Conservation (phyloP, 2,888 invertebrate species). For the Linnaemya tessellans region DNA sequence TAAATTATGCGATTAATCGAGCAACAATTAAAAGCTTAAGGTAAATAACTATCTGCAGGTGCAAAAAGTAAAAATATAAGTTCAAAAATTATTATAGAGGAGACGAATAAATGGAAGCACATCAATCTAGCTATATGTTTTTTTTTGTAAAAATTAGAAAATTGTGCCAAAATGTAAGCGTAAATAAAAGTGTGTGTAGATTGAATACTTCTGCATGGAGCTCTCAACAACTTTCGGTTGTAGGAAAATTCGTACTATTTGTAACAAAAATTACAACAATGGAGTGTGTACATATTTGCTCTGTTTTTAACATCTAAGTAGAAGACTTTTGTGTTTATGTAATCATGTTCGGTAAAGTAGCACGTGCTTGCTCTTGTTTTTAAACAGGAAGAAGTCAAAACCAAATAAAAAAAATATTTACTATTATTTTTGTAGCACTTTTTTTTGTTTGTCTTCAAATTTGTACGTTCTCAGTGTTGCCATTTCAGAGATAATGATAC, state of each 20-base stretch:
- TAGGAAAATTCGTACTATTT: slow-evolving; percentile 1
- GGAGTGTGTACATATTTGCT: neutral
- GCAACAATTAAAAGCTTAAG: too few species aligned
- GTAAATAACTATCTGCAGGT: too few species aligned
- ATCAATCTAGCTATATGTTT: neutral
- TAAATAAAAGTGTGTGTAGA: neutral
- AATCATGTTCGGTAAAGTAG: slow-evolving; percentile 63
- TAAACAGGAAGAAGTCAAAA: slow-evolving; percentile 21
- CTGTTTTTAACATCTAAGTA: slow-evolving; percentile 4
- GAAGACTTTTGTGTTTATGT: slow-evolving; percentile 53
- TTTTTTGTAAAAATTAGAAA: neutral
- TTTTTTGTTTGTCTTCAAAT: slow-evolving; percentile 15
- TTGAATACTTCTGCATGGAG: neutral
- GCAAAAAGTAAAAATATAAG: too few species aligned
- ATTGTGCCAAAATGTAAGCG: neutral
- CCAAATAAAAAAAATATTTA: slow-evolving; percentile 8
- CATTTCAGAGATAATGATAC: neutral
- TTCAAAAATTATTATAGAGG: too few species aligned
- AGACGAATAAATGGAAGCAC: neutral
- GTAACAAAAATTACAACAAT: neutral
- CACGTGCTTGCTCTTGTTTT: slow-evolving; percentile 66
- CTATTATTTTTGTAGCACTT: slow-evolving; percentile 33
- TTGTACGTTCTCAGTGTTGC: neutral
- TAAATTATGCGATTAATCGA: too few species aligned
- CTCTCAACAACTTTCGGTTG: neutral